Evolutionary conservation across 2,888 invertebrate species (phyloP).

Genomic region (Cephalotes varians): DNA sequence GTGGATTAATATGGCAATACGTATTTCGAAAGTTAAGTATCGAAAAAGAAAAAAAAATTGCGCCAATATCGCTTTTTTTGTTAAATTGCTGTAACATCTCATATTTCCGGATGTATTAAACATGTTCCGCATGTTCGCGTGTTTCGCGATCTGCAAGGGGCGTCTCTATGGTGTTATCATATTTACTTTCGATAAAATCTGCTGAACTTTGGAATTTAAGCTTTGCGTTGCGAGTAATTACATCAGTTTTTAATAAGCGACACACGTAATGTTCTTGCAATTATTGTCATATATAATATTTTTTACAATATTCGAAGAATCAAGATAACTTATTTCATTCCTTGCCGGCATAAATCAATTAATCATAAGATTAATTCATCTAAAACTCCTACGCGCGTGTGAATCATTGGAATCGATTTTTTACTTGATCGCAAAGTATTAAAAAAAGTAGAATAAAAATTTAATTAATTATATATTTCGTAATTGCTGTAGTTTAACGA

Average conservation of each 20-base stretch:
- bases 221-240: not conserved
- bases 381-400: not conserved
- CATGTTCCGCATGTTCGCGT: not conserved
- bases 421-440: not conserved
- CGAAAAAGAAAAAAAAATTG: not conserved
- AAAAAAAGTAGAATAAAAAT: not conserved
- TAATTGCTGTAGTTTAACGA: not conserved
- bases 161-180: not conserved
- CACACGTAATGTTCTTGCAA: not conserved
- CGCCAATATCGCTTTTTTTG: not conserved
- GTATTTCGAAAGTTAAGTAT: not conserved
- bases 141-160: not conserved
- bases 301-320: not conserved
- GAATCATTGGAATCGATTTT: not conserved
- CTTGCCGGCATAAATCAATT: not conserved
- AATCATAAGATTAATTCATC: not conserved
- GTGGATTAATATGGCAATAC: not conserved
- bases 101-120: not conserved
- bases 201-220: not conserved
- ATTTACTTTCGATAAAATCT: not conserved
- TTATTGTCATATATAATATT: not conserved
- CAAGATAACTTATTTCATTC: not conserved
- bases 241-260: slow-evolving; percentile 5
- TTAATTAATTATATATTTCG: not conserved
- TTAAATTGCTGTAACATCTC: not conserved